A percentile compares a stretch with the other conserved stretches of the same genome.
These are phyloP conservation scores for Eupelmus urozonus DNA, from an alignment of 2,888 invertebrate genomes.

Conservation along the genomic window DNA sequence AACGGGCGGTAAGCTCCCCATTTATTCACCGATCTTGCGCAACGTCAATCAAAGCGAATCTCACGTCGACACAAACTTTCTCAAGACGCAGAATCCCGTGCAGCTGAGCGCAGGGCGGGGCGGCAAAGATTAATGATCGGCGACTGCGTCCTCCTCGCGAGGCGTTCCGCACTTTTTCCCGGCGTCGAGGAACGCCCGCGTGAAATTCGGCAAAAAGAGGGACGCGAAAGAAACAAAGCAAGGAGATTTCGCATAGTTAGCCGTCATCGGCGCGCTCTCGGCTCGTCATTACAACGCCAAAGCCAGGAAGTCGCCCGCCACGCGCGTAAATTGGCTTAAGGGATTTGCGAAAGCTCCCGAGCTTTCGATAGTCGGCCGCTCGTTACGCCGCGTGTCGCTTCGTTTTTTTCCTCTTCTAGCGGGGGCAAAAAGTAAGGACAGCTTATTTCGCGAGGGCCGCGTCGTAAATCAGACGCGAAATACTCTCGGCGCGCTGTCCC, in stretches of 20 bases:
- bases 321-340: constrained; percentile 75
- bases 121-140: constrained; percentile 46
- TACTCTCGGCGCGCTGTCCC: constrained; percentile 12
- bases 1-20: too few species aligned
- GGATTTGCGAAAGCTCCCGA: constrained; percentile 66
- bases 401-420: neutral
- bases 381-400: neutral
- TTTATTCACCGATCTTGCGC: too few species aligned
- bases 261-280: constrained; percentile 9
- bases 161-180: constrained; percentile 35
- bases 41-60: too few species aligned
- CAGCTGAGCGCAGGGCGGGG: too few species aligned
- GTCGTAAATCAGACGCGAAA: constrained; percentile 50
- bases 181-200: too few species aligned
- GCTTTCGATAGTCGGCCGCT: neutral
- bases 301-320: constrained; percentile 64
- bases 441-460: constrained; percentile 1
- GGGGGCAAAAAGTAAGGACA: neutral
- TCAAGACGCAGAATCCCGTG: neutral
- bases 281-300: constrained; percentile 53
- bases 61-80: too few species aligned
- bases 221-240: neutral
- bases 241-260: neutral
- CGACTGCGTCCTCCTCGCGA: neutral
- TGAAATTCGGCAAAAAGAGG: constrained; percentile 27